Evolutionary conservation across 2,797 vertebrate species (phyloP), one percentile per base, ranked within the genome.

Genomic region (Macropus fuliginosus): DNA sequence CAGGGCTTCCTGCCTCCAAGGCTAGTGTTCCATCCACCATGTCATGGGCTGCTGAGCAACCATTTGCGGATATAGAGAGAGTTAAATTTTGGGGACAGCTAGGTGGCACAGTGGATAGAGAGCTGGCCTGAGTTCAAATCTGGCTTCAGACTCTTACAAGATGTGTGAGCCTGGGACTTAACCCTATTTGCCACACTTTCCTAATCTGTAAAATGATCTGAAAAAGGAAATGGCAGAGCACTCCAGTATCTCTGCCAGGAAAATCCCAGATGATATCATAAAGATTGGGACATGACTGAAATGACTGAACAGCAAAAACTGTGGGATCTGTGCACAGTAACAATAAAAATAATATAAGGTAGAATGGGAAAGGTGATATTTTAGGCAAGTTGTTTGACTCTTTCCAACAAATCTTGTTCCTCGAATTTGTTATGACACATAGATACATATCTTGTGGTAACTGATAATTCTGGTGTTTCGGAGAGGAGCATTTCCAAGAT

Each of bases 401-500:
- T 55, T 10, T 93, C 54, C 13, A 56, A 93, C 14, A 2, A 31
- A 34, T 46, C 3, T 74, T 34, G 29, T 31, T 94, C 54, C 92
- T 91, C 94, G 14, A 54, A 56, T 92, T 52, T 18, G 40, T 92
- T 87, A 21, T 14, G 28, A 1, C 66, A 9, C 18, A 62, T 18
- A 55, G 55, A 34, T 81, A 29, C 50, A 31, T 40, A 6, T 56
- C 90, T 90, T 34, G 0, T 24, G 0, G 62, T 94, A 93, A 93
- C 91, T 52, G 52, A 31, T 95, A 90, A 54, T 74, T 59, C 14
- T 6, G 18, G 87, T 57, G 95, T 96, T 29, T 50, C 21, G 28
- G 94, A 95, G 92, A 95, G 92, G 93, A 92, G 29, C 66, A 87
- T 92, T 90, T 92, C 34, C 0, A 59, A 55, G 56, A 90, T 54